Percentiles rank a stretch among this genome's conserved stretches.
phyloP scores from a whole-genome alignment of 2,113 vertebrate species.

The Leucoraja erinaceus region DNA sequence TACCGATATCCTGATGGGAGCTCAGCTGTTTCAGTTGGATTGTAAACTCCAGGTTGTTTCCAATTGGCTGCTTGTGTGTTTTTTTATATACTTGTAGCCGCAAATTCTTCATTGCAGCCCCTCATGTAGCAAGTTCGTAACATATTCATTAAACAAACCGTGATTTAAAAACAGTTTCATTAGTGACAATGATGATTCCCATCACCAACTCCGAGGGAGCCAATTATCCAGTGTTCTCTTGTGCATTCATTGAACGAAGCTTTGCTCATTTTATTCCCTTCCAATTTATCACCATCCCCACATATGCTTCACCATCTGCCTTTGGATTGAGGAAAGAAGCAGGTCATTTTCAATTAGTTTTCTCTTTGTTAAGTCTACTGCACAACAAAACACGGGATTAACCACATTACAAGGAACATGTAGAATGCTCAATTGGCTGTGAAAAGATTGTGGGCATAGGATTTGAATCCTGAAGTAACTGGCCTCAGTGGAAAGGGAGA shows the following conservation, averaged over 20 bases:
- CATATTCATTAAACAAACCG: neutral
- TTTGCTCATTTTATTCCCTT: neutral
- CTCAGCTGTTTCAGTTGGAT: neutral
- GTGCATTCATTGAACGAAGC: conserved; percentile 18
- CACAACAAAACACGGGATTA: neutral
- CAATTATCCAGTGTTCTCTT: neutral
- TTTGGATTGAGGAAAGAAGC: neutral
- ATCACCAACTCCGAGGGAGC: neutral
- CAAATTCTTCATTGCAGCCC: neutral
- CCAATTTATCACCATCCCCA: neutral
- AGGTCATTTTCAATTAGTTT: conserved; percentile 14
- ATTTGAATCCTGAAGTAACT: neutral
- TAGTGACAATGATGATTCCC: neutral
- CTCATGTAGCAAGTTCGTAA: neutral
- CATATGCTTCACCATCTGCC: conserved; percentile 31
- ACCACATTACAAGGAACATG: neutral
- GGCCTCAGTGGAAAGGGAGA: neutral
- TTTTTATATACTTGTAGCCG: neutral
- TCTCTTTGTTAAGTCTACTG: neutral
- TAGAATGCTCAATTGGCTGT: neutral
- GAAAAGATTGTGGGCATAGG: neutral
- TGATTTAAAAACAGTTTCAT: neutral
- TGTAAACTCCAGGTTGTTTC: neutral
- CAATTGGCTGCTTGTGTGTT: neutral
- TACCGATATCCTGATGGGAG: neutral